Conservation (phyloP, 2,888 invertebrate genomes). For the Temnothorax unifasciatus region DNA sequence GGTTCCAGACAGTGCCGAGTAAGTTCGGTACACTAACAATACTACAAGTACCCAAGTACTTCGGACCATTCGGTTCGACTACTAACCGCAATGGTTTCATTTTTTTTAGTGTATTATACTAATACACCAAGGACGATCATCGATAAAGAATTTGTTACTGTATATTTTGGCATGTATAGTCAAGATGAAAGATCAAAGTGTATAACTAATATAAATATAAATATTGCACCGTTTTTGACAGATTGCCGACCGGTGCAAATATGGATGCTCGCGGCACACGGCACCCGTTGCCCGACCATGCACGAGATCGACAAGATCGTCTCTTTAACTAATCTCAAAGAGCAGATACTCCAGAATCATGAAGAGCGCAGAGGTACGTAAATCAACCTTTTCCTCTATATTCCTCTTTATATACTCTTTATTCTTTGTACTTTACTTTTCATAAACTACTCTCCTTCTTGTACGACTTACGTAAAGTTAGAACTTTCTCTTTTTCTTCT, state of each 20-base stretch:
- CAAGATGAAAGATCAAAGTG: background rate
- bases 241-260: constrained; percentile 91
- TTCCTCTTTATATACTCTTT: too few relatives aligned
- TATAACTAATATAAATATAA: constrained; percentile 1
- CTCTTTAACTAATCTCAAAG: constrained; percentile 88
- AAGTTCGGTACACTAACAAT: constrained; percentile 73
- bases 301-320: constrained; percentile 88
- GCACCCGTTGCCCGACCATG: constrained; percentile 89
- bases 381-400: constrained; percentile 74
- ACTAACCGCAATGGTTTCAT: background rate
- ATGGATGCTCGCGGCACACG: constrained; percentile 91
- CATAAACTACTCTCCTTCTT: background rate
- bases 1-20: constrained; percentile 90
- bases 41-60: too few relatives aligned
- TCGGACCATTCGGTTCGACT: background rate
- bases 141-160: background rate
- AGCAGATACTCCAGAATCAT: constrained; percentile 90
- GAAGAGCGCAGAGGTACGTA: constrained; percentile 87
- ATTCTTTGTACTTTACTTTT: background rate
- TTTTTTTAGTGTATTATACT: background rate
- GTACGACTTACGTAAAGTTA: background rate
- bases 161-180: background rate
- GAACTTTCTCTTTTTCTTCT: background rate
- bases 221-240: constrained; percentile 79
- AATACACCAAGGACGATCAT: background rate